phyloP scores from a whole-genome alignment of 1,140 invertebrate species.

The Bombus pascuorum region DNA sequence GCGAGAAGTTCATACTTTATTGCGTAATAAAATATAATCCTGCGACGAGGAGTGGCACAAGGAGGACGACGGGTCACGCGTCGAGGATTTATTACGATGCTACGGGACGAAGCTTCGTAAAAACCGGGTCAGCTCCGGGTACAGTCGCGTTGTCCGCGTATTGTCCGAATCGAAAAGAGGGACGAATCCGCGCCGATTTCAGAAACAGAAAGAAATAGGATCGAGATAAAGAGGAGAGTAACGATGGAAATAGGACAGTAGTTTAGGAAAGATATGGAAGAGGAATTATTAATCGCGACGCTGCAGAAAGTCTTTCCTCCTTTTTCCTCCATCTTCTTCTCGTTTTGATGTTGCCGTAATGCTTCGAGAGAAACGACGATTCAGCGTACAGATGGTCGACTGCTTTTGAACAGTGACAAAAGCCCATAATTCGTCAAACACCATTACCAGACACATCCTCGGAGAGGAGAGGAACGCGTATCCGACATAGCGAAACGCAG shows the following conservation, averaged over 20 bases:
- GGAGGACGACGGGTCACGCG: constrained; percentile 1
- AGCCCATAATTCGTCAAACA: constrained; percentile 60
- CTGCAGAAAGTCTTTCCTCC: background rate
- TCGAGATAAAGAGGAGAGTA: background rate
- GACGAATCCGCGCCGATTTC: background rate
- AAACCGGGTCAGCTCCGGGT: background rate
- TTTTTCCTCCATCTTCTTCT: background rate
- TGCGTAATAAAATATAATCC: constrained; percentile 38
- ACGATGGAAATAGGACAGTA: background rate
- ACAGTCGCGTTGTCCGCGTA: too few species aligned
- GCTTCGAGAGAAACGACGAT: background rate
- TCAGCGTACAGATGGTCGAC: background rate
- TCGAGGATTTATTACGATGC: constrained; percentile 27
- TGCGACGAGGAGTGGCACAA: background rate
- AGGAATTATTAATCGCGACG: constrained; percentile 47
- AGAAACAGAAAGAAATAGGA: background rate
- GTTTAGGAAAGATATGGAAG: background rate
- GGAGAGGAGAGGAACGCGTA: constrained; percentile 8
- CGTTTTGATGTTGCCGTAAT: background rate
- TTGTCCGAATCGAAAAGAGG: background rate
- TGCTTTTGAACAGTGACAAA: constrained; percentile 58
- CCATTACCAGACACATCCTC: background rate
- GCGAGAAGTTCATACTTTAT: constrained; percentile 40
- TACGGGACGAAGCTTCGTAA: background rate
- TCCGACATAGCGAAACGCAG: constrained; percentile 24